Evolutionary conservation across 2,797 vertebrate genomes (phyloP), one percentile per base, ranked within the genome.

Genomic region (Gallinago stenura): DNA sequence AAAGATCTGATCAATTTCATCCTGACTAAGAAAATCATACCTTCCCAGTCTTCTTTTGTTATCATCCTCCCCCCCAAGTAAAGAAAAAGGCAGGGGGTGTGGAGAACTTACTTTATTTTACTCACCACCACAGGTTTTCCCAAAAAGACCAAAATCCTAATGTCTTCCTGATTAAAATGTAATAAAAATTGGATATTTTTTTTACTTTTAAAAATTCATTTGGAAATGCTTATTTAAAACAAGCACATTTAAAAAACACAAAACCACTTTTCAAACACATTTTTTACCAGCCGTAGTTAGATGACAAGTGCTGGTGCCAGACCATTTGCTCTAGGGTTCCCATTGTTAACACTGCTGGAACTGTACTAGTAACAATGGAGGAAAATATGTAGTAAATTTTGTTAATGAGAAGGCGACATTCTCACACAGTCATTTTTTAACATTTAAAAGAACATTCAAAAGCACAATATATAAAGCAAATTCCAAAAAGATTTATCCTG

Each of bases 261-360:
- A 81, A 78, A 7, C 62, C 60, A 66, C 86, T 94, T 95, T 94
- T 95, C 86, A 90, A 89, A 90, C 81, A 91, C 75, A 95, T 96
- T 92, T 97, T 96, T 96, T 78, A 92, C 61, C 79, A 92, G 81
- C 68, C 69, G 41, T 89, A 85, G 64, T 87, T 80, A 78, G 93
- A 95, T 92, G 93, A 96, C 95, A 94, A 96, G 95, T 93, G 93
- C 78, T 96, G 94, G 95, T 95, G 96, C 96, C 95, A 96, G 95
- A 83, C 93, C 93, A 96, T 93, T 96, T 97, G 95, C 95, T 96
- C 89, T 93, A 96, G 96, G 96, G 71, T 96, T 95, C 81, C 95
- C 93, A 97, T 94, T 97, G 96, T 97, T 96, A 97, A 92, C 93
- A 90, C 86, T 95, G 93, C 88, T 95, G 81, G 88, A 90, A 80